Base-by-base conservation (phyloP, 2,888 invertebrate genomes). In the Lordiphosa fenestrarum region DNA sequence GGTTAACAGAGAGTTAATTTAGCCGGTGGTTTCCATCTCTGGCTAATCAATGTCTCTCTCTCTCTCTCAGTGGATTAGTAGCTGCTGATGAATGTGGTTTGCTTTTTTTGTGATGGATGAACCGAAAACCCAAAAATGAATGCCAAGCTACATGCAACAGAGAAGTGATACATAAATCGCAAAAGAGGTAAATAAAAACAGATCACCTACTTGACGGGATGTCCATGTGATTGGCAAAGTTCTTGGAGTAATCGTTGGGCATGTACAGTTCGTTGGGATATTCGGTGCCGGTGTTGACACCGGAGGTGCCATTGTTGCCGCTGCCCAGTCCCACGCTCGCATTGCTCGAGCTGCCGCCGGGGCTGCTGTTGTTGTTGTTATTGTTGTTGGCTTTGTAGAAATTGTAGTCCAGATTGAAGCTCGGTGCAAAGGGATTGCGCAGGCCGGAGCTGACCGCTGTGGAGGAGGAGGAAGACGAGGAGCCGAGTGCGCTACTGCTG, bases 161-260 rank as follows among this genome's bases (percentile, higher is more conserved):
- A 65, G 53, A 66, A 19, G 37, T 58, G 36, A 37, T 38, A 39
- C 15, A 72, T 52, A 41, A n/a, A 42, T 44, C 19, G 42, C n/a
- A 13, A 1, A n/a, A 7, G 6, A 19, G 23, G 33, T 30, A 33
- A 21, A 10, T 15, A 23, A 9, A 44, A 44, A 15, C 30, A 19
- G 9, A 4, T 21, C 51, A 87, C 88, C 83, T 88, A 90, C 90
- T 90, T 87, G 88, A 82, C 40, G 90, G 90, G 67, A 90, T 89
- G 66, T 90, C 90, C 89, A 90, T 90, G 66, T 90, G 90, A 53
- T 89, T 90, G 48, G 87, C 88, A 71, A 87, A 87, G 60, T 84
- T 87, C 73, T 90, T 90, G 12, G 88, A 76, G 74, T 87, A 90
- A 58, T 90, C 89, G 66, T 83, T 88, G 48, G 87, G 80, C 76